phyloP scores from a whole-genome alignment of 2,888 invertebrate species.

The Melanostoma scalare region DNA sequence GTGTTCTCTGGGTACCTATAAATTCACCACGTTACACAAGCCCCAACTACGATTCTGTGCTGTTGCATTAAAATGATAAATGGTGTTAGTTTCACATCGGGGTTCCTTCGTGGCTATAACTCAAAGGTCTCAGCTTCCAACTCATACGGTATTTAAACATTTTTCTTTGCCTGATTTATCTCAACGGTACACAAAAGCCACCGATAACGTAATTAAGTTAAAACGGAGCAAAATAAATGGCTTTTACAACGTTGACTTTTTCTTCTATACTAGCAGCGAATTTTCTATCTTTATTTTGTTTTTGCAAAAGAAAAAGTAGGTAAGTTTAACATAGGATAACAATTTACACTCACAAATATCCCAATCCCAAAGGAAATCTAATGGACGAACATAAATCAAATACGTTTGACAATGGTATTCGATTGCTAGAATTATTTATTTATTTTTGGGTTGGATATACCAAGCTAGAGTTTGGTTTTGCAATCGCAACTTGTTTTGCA shows the following conservation, averaged over 20 bases:
- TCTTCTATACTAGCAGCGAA: background rate
- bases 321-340: slow-evolving; percentile 36
- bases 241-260: slow-evolving; percentile 25
- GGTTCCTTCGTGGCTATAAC: slow-evolving; percentile 46
- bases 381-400: slow-evolving; percentile 67
- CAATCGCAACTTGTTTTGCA: too few relatives aligned
- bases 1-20: slow-evolving; percentile 42
- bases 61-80: slow-evolving; percentile 59
- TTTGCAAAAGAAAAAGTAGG: background rate
- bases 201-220: slow-evolving; percentile 61
- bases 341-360: slow-evolving; percentile 48
- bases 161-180: slow-evolving; percentile 58
- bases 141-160: slow-evolving; percentile 61
- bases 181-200: slow-evolving; percentile 34
- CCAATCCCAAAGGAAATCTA: slow-evolving; percentile 65
- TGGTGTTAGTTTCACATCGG: slow-evolving; percentile 41
- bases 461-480: too few relatives aligned
- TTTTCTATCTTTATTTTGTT: background rate
- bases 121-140: slow-evolving; percentile 38
- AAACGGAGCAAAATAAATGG: slow-evolving; percentile 49
- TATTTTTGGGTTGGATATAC: slow-evolving; percentile 31
- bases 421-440: slow-evolving; percentile 51
- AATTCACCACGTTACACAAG: slow-evolving; percentile 18
- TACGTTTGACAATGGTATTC: slow-evolving; percentile 58
- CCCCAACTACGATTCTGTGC: background rate